phyloP scores from a whole-genome alignment of 2,888 invertebrate species.

The Sericinus montela region DNA sequence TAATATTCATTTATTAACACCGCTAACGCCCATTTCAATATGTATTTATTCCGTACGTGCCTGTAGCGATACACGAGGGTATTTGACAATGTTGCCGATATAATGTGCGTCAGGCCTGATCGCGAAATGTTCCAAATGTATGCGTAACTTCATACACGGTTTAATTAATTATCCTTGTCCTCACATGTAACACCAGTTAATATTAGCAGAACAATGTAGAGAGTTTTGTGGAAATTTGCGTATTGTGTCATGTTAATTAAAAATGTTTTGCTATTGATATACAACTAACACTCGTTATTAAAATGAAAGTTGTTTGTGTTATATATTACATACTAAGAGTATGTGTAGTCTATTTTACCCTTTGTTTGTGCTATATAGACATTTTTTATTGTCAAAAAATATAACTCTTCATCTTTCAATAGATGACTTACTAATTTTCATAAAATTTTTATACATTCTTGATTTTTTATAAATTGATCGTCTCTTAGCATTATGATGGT shows the following conservation, averaged over 20 bases:
- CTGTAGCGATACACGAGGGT: not conserved
- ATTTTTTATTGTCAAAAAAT: too few relatives aligned
- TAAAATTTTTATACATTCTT: too few relatives aligned
- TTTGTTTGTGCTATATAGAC: too few relatives aligned
- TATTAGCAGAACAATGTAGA: not conserved
- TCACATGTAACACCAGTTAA: slow-evolving; percentile 2
- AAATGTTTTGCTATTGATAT: not conserved
- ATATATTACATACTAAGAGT: too few relatives aligned
- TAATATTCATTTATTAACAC: slow-evolving; percentile 46
- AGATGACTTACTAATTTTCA: too few relatives aligned
- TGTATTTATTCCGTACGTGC: slow-evolving; percentile 19
- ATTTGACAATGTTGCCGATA: slow-evolving; percentile 9
- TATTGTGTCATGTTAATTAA: slow-evolving; percentile 8
- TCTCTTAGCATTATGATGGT: too few relatives aligned
- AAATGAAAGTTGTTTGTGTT: too few relatives aligned
- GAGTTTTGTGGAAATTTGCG: slow-evolving; percentile 4
- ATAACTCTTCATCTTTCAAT: too few relatives aligned
- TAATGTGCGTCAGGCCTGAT: slow-evolving; percentile 7
- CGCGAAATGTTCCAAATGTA: slow-evolving; percentile 1
- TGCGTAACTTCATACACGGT: not conserved
- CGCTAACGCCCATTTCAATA: slow-evolving; percentile 21
- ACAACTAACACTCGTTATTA: too few relatives aligned
- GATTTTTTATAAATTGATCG: too few relatives aligned
- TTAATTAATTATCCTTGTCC: slow-evolving; percentile 14
- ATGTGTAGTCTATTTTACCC: too few relatives aligned